Percentiles rank a stretch among this genome's conserved stretches.
phyloP scores from a whole-genome alignment of 2,797 vertebrate genomes.

The Pogonophryne albipinna region DNA sequence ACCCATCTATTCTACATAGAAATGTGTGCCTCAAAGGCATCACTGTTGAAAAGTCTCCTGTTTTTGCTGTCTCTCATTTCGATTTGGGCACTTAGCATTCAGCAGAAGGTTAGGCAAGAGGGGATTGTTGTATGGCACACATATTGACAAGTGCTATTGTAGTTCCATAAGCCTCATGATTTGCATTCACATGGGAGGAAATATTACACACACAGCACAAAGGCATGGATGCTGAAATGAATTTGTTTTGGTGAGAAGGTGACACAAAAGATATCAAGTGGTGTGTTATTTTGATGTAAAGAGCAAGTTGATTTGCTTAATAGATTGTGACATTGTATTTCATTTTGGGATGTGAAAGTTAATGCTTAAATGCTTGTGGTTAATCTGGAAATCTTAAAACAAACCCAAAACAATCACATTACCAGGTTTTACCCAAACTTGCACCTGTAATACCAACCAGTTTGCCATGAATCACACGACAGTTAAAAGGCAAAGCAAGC shows the following conservation, averaged over 20 bases:
- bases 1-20: slow-evolving; percentile 64
- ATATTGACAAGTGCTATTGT: slow-evolving; percentile 74
- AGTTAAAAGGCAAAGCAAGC: too few species aligned
- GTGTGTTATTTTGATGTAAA: slow-evolving; percentile 10
- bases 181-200: slow-evolving; percentile 60
- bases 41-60: slow-evolving; percentile 60
- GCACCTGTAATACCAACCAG: too few species aligned
- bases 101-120: slow-evolving; percentile 54
- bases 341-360: not conserved
- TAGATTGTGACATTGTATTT: not conserved
- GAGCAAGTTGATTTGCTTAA: slow-evolving; percentile 15
- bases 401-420: too few species aligned
- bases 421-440: too few species aligned
- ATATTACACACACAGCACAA: slow-evolving; percentile 52
- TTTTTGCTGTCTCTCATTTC: slow-evolving; percentile 67
- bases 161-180: slow-evolving; percentile 59
- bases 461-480: too few species aligned
- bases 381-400: too few species aligned
- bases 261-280: slow-evolving; percentile 29
- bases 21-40: slow-evolving; percentile 76
- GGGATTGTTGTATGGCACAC: slow-evolving; percentile 69
- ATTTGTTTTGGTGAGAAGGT: slow-evolving; percentile 27
- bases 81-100: slow-evolving; percentile 71
- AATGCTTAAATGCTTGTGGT: too few species aligned
- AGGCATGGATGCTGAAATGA: slow-evolving; percentile 37